Evolutionary conservation across 2,888 invertebrate genomes (phyloP), one percentile per base, ranked within the genome.

Genomic region (Xanthia togata): DNA sequence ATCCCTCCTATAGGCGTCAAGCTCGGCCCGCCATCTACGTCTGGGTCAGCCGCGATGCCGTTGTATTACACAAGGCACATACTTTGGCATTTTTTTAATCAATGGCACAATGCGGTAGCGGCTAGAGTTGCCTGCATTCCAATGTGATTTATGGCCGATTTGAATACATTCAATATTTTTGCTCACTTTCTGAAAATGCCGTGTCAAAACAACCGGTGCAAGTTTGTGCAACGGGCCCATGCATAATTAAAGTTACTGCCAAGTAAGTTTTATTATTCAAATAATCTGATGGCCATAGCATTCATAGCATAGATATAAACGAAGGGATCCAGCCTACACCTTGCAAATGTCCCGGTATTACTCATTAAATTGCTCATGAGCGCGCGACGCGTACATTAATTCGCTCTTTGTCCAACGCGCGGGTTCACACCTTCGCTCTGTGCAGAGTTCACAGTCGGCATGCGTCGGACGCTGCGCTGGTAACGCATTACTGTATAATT

Each of bases 351-450:
- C 12, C 8, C 8, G 5, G 26, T 68, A 65, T 41, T 67, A 41
- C 55, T 67, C 55, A 83, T 73, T 82, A 65, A 11, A 17, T 14
- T 12, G 53, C 4, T 70, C 59, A 59, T 11, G 50, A 38, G 35
- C 31, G 44, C 63, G 23, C 26, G n/a, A n/a, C 20, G 23, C 67
- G 67, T 55, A 47, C 59, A 17, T 53, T 81, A 70, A 81, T 81
- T 47, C 63, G 55, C 63, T 44, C 76, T 76, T 70, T 81, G 68
- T 60, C 47, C 59, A 81, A 64, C 44, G 47, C 70, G 67, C 62
- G 9, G 38, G 60, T 59, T 70, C 76, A 72, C 76, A 76, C 69
- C 62, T 82, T 44, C 53, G 0, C 23, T 9, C 38, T 17, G 75
- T 63, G 44, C 50, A 73, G 50, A 55, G 70, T 59, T 81, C 71